Evolutionary conservation across 1,140 invertebrate species (phyloP).

Genomic region (Oreohelix idahoensis): DNA sequence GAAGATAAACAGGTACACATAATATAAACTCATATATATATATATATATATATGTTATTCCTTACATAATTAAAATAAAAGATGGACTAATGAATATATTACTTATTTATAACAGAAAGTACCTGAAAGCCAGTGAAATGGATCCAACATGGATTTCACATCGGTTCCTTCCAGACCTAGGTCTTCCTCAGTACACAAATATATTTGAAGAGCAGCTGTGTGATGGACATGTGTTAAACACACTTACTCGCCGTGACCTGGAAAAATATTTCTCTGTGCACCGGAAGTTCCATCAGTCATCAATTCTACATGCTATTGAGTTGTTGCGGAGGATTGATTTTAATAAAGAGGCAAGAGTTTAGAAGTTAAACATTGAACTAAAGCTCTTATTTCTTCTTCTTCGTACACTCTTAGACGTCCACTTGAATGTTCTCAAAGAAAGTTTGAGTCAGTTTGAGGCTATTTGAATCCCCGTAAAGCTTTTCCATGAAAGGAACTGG

Average conservation of each 20-base stretch:
- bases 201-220: slow-evolving; percentile 91
- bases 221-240: slow-evolving; percentile 92
- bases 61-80: too few relatives aligned
- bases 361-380: too few relatives aligned
- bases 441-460: too few relatives aligned
- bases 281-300: slow-evolving; percentile 93
- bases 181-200: slow-evolving; percentile 89
- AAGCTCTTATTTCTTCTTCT: too few relatives aligned
- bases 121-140: slow-evolving; percentile 87
- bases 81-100: too few relatives aligned
- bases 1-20: not conserved
- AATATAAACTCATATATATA: not conserved
- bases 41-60: too few relatives aligned
- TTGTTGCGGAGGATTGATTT: slow-evolving; percentile 92
- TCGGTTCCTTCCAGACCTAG: slow-evolving; percentile 92
- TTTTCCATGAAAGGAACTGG: too few relatives aligned
- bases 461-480: too few relatives aligned
- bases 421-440: too few relatives aligned
- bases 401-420: too few relatives aligned
- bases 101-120: slow-evolving; percentile 77
- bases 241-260: slow-evolving; percentile 92
- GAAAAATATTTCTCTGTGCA: slow-evolving; percentile 91
- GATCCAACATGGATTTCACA: slow-evolving; percentile 92
- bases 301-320: slow-evolving; percentile 93
- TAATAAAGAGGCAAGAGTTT: slow-evolving; percentile 89